These are phyloP conservation scores for Drosophila tripunctata DNA, from an alignment of 2,888 invertebrate species.

Conservation along the genomic window DNA sequence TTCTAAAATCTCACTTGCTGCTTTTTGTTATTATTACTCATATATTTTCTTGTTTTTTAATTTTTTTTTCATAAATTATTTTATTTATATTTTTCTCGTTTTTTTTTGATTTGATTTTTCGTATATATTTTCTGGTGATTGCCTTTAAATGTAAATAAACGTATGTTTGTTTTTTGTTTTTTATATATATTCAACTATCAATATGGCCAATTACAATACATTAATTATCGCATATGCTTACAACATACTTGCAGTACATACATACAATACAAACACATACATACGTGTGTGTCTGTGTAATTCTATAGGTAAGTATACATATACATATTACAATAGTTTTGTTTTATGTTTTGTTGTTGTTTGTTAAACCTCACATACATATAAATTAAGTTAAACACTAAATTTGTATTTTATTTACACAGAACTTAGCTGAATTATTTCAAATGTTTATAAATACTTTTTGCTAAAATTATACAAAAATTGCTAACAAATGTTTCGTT, in stretches of 20 bases:
- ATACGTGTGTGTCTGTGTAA: constrained; percentile 9
- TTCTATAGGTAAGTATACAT: constrained; percentile 35
- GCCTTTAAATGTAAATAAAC: constrained; percentile 79
- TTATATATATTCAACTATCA: constrained; percentile 80
- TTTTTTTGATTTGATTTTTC: constrained; percentile 30
- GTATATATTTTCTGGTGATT: constrained; percentile 71
- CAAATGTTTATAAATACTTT: constrained; percentile 48
- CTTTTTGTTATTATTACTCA: constrained; percentile 14
- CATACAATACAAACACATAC: constrained; percentile 35
- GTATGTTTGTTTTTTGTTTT: constrained; percentile 34
- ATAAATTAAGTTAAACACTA: constrained; percentile 75
- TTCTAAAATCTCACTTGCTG: constrained; percentile 42
- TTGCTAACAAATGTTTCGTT: constrained; percentile 71
- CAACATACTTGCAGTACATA: constrained; percentile 49
- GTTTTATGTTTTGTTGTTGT: background rate
- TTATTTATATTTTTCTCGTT: constrained; percentile 67
- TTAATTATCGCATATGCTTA: constrained; percentile 73
- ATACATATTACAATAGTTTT: constrained; percentile 16
- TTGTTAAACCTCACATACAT: constrained; percentile 54
- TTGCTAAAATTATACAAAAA: constrained; percentile 76
- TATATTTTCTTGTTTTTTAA: constrained; percentile 22
- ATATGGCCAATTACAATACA: constrained; percentile 82
- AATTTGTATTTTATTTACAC: constrained; percentile 68
- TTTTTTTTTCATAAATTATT: constrained; percentile 75
- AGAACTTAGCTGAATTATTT: constrained; percentile 59